Percentiles rank a stretch among this genome's conserved stretches.
Conservation (phyloP, 23 tunicate species). For the Trididemnum clinides region DNA sequence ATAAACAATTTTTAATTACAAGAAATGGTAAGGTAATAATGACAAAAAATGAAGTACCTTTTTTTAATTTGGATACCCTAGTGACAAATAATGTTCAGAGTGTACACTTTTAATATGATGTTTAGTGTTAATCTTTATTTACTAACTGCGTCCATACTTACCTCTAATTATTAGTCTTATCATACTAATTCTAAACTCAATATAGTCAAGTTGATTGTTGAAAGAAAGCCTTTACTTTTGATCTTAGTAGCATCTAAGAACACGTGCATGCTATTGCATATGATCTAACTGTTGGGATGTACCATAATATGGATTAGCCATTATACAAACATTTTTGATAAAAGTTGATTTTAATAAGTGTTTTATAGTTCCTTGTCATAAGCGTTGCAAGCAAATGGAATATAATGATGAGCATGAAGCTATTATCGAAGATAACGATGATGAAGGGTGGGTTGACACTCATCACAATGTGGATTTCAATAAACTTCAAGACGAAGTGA, state of each 20-base stretch:
- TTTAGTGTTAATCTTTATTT: too few relatives aligned
- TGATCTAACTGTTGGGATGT: not conserved
- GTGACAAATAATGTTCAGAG: too few relatives aligned
- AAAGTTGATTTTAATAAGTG: not conserved
- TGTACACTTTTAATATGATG: too few relatives aligned
- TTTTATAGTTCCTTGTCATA: conserved; percentile 76
- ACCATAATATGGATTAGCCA: not conserved
- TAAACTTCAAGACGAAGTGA: conserved; percentile 70
- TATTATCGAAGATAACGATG: conserved; percentile 71
- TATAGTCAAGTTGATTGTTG: too few relatives aligned
- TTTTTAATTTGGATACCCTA: too few relatives aligned
- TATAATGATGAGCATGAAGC: conserved; percentile 85
- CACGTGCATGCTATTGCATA: not conserved
- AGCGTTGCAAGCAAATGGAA: conserved; percentile 87
- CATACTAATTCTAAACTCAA: too few relatives aligned
- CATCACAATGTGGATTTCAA: conserved; percentile 77
- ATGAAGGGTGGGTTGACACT: conserved; percentile 98
- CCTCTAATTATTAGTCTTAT: too few relatives aligned
- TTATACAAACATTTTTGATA: not conserved
- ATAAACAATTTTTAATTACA: conserved; percentile 84
- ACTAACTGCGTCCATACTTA: too few relatives aligned
- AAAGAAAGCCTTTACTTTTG: too few relatives aligned
- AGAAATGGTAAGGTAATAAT: too few relatives aligned
- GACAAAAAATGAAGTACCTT: too few relatives aligned
- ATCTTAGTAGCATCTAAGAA: not conserved